A percentile compares a stretch with the other conserved stretches of the same genome.
These are phyloP conservation scores for Pyrgus malvae DNA, from an alignment of 2,888 invertebrate species.

Conservation along the genomic window DNA sequence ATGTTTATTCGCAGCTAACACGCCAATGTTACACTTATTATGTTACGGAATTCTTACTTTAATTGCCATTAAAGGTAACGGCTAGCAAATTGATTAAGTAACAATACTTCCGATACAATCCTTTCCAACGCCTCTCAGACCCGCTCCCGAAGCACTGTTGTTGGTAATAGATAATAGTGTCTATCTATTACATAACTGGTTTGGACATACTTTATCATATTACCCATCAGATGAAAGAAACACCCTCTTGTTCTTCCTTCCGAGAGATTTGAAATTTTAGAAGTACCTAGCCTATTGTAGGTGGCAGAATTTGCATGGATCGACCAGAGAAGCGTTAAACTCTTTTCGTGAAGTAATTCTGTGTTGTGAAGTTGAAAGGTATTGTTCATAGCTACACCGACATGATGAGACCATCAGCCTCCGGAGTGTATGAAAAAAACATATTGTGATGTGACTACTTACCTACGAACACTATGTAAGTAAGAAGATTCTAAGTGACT, in stretches of 20 bases:
- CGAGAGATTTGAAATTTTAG: too few species aligned
- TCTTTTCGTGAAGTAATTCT: too few species aligned
- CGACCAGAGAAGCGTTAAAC: too few species aligned
- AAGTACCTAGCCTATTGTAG: too few species aligned
- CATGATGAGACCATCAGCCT: too few species aligned
- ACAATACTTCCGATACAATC: slow-evolving; percentile 13
- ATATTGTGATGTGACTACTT: too few species aligned
- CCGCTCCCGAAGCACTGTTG: neutral
- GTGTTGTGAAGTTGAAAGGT: too few species aligned
- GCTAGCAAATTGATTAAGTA: slow-evolving; percentile 10
- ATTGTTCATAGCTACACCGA: too few species aligned
- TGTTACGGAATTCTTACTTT: slow-evolving; percentile 6
- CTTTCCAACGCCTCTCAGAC: slow-evolving; percentile 11
- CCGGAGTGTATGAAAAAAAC: too few species aligned
- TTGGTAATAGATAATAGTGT: neutral
- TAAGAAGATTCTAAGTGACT: too few species aligned
- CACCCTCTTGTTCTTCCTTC: neutral
- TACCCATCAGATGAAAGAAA: neutral
- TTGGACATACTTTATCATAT: neutral
- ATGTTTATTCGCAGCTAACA: neutral
- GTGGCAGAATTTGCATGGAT: too few species aligned
- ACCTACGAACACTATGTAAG: too few species aligned
- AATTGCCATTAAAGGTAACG: slow-evolving; percentile 5
- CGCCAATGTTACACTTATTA: neutral
- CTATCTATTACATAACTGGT: neutral